Conservation (phyloP, 2,797 vertebrate genomes). For the Hybognathus amarus region DNA sequence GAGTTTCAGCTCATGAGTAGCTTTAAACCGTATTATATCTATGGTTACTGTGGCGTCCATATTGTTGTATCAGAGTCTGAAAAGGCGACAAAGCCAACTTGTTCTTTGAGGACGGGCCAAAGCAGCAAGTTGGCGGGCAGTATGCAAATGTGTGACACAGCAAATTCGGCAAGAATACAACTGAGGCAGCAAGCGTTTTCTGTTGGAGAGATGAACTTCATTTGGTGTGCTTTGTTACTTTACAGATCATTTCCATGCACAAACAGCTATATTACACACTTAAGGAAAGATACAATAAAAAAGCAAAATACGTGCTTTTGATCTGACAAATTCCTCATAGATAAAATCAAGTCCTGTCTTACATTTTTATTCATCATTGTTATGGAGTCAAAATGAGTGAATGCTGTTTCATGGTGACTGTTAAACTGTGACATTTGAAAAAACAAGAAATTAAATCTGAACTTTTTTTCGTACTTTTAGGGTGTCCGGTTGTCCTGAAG, state of each 20-base stretch:
- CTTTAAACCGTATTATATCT: not conserved
- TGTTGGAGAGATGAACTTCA: not conserved
- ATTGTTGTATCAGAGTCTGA: not conserved
- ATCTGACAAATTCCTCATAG: not conserved
- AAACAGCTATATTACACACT: not conserved
- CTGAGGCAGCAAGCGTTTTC: not conserved
- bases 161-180: not conserved
- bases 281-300: not conserved
- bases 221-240: not conserved
- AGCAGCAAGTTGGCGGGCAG: too few species aligned
- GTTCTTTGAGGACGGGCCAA: too few species aligned
- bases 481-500: constrained; percentile 67
- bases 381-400: not conserved
- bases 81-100: not conserved
- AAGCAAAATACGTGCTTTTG: not conserved
- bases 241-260: not conserved
- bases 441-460: not conserved
- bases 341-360: not conserved
- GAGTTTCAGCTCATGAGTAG: not conserved
- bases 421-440: not conserved
- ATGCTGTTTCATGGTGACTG: not conserved
- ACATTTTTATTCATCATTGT: not conserved
- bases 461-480: constrained; percentile 59
- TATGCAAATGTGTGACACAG: not conserved
- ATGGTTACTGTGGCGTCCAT: not conserved